Evolutionary conservation across 1,140 invertebrate species (phyloP), one percentile per base, ranked within the genome.

Genomic region (Manduca sexta): DNA sequence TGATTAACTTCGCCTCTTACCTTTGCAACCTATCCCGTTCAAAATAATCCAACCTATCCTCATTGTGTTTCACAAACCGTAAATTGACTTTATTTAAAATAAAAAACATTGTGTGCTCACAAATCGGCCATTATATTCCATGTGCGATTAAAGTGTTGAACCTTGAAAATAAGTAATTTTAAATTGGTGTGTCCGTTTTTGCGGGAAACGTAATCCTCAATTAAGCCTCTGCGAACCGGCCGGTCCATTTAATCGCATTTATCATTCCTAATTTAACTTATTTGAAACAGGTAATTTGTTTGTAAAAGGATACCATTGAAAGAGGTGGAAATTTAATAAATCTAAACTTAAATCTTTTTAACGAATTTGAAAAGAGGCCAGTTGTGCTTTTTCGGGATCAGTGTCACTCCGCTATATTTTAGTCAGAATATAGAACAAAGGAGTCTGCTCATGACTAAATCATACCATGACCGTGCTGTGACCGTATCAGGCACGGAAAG

Each of bases 191-290:
- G 38, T 49, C 46, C 47, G 18, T 31, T 56, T 50, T 50, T 46
- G 31, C 15, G 48, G 30, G 53, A 46, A 43, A 49, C 46, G n/a
- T 56, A 47, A 56, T 56, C 47, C 53, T 43, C 50, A 51, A 56
- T 56, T 56, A 56, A 56, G 47, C 48, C 48, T 47, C 46, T 41
- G 44, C 48, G 13, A 50, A 43, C 39, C 43, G 42, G 44, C 37
- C 45, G 48, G 48, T 46, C 34, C 53, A 18, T 51, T 50, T 50
- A 56, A 56, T 56, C 47, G 44, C 34, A 44, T 56, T 50, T 56
- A 39, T 56, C 53, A 47, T 56, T 56, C 33, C 43, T 50, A 50
- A 56, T 56, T 56, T 56, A 56, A 38, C 53, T 37, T 51, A 43
- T 51, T 56, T 50, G 31, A 35, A 50, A 46, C 43, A 56, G 48